These are phyloP conservation scores for Cordilura impudica DNA, from an alignment of 2,888 invertebrate genomes.

Conservation along the genomic window DNA sequence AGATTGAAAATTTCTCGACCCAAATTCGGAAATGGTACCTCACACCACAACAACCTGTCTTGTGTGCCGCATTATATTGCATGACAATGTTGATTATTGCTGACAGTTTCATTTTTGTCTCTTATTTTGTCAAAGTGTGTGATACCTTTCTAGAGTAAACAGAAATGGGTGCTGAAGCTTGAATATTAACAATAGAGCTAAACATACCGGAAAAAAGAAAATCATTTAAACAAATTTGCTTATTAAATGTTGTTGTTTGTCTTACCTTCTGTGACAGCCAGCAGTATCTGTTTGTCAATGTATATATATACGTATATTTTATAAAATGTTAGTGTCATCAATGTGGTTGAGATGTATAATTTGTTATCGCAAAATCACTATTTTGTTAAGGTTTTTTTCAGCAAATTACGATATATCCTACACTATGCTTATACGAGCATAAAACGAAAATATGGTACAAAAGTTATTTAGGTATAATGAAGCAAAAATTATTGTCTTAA, in stretches of 20 bases:
- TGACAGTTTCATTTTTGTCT: constrained; percentile 47
- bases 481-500: too few relatives aligned
- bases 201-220: constrained; percentile 21
- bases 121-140: not conserved
- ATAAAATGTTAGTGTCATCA: constrained; percentile 3
- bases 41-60: not conserved
- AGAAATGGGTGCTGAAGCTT: not conserved
- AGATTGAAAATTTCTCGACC: too few relatives aligned
- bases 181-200: constrained; percentile 24
- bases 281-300: not conserved
- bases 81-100: constrained; percentile 43
- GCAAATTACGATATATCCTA: not conserved
- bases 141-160: constrained; percentile 8
- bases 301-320: not conserved
- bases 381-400: not conserved
- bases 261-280: not conserved
- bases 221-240: constrained; percentile 59
- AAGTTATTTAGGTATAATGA: too few relatives aligned
- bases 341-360: constrained; percentile 2
- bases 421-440: too few relatives aligned
- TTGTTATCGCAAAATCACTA: not conserved
- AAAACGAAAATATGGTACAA: too few relatives aligned
- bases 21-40: too few relatives aligned
- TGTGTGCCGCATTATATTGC: not conserved
- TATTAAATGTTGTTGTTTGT: constrained; percentile 37